Evolutionary conservation across 1,140 invertebrate genomes (phyloP).

Genomic region (Euwallacea fornicatus): DNA sequence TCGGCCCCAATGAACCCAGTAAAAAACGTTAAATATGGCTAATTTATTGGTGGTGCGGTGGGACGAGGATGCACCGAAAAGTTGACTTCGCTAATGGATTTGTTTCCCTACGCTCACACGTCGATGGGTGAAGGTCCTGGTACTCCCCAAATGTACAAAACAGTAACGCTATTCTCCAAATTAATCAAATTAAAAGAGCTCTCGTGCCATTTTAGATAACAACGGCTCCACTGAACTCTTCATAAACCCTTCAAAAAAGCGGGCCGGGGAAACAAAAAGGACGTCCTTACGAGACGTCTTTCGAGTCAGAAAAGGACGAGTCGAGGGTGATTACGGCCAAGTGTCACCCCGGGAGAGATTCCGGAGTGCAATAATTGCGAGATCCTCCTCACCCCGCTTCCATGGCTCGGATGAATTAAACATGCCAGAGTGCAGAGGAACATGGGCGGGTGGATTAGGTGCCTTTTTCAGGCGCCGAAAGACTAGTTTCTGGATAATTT

Average conservation of each 20-base stretch:
- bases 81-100: too few relatives aligned
- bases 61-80: too few relatives aligned
- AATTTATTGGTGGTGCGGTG: too few relatives aligned
- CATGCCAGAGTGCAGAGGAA: slow-evolving; percentile 39
- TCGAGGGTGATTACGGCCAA: slow-evolving; percentile 48
- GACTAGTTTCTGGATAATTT: too few relatives aligned
- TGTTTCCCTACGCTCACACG: too few relatives aligned
- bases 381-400: slow-evolving; percentile 31
- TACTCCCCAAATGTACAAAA: too few relatives aligned
- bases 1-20: background rate
- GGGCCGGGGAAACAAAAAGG: slow-evolving; percentile 30
- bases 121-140: too few relatives aligned
- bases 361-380: slow-evolving; percentile 52
- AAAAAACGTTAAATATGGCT: too few relatives aligned
- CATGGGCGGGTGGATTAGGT: slow-evolving; percentile 4
- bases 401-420: slow-evolving; percentile 49
- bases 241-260: slow-evolving; percentile 31
- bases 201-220: slow-evolving; percentile 15
- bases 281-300: slow-evolving; percentile 23
- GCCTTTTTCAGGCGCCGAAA: too few relatives aligned
- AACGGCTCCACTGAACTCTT: slow-evolving; percentile 29
- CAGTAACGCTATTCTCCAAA: background rate
- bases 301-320: slow-evolving; percentile 35
- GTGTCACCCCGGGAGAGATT: slow-evolving; percentile 52
- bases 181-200: slow-evolving; percentile 25